Evolutionary conservation across 2,113 vertebrate species (phyloP).

Genomic region (Toxostoma redivivum): DNA sequence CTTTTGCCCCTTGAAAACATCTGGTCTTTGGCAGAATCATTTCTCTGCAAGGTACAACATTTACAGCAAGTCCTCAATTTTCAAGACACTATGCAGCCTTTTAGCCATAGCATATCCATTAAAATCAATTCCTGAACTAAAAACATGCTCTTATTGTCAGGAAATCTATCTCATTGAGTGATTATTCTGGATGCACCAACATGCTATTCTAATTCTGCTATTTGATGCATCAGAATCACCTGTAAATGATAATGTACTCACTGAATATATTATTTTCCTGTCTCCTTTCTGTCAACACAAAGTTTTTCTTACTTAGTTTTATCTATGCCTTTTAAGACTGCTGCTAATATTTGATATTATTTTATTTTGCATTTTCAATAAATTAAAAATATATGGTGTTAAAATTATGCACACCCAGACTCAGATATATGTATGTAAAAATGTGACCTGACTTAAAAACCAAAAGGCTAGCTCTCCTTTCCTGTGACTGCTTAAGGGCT

Average conservation of each 20-base stretch:
- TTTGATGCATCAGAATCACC: neutral
- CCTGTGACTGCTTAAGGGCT: neutral
- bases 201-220: neutral
- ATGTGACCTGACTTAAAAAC: neutral
- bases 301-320: neutral
- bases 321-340: neutral
- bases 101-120: neutral
- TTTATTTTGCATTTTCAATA: neutral
- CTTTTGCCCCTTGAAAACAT: neutral
- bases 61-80: neutral
- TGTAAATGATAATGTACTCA: neutral
- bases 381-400: neutral
- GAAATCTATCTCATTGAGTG: neutral
- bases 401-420: neutral
- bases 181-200: neutral
- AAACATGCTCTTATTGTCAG: neutral
- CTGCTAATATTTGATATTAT: neutral
- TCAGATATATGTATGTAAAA: neutral
- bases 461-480: neutral
- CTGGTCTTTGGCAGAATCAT: neutral
- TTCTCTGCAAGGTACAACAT: neutral
- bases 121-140: neutral
- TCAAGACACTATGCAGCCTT: neutral
- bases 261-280: neutral
- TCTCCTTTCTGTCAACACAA: neutral